Evolutionary conservation across 2,113 vertebrate genomes (phyloP).

Genomic region (Sarotherodon lohbergeri): DNA sequence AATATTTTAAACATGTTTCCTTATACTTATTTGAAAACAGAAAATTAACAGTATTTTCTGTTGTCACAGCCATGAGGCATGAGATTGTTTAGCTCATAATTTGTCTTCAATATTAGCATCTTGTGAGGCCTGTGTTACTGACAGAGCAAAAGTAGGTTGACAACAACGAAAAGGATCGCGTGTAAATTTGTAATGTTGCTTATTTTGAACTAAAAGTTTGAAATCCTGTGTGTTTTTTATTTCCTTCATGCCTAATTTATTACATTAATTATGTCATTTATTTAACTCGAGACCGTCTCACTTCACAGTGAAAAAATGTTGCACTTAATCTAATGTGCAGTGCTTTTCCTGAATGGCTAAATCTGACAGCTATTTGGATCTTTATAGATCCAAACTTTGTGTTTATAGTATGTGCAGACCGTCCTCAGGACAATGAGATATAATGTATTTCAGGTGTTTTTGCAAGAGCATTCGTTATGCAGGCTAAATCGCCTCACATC

Average conservation of each 20-base stretch:
- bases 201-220: not conserved
- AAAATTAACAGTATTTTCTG: not conserved
- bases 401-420: not conserved
- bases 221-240: not conserved
- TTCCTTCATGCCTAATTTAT: not conserved
- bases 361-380: not conserved
- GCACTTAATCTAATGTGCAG: not conserved
- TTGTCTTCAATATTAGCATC: not conserved
- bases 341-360: not conserved
- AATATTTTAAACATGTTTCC: not conserved
- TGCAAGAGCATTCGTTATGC: not conserved
- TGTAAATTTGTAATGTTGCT: not conserved
- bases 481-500: not conserved
- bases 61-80: not conserved
- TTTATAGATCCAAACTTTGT: not conserved
- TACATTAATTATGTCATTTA: not conserved
- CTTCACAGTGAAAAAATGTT: not conserved
- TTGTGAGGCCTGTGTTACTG: not conserved
- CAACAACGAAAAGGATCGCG: not conserved
- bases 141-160: not conserved
- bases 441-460: not conserved
- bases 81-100: not conserved
- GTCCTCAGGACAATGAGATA: not conserved
- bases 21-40: not conserved
- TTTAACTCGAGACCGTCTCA: rapidly evolving